Percentiles rank a stretch among this genome's conserved stretches.
These are phyloP conservation scores for Tetramorium simillimum DNA, from an alignment of 1,140 invertebrate species.

Conservation along the genomic window DNA sequence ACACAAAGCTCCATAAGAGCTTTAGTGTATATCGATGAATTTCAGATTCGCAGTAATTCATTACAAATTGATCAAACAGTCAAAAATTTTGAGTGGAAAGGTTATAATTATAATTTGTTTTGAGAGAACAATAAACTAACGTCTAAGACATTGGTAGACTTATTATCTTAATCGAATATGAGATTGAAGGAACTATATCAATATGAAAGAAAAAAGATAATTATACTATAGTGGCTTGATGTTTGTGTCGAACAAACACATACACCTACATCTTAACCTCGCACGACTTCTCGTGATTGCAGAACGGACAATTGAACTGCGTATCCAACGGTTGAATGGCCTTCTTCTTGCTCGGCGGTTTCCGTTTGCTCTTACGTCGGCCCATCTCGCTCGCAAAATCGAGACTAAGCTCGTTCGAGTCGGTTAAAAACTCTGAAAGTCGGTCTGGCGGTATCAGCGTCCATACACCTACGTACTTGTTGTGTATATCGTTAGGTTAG, in stretches of 20 bases:
- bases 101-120: neutral
- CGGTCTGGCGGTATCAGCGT: neutral
- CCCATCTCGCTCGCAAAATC: constrained; percentile 89
- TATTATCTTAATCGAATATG: neutral
- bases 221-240: neutral
- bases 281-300: constrained; percentile 99
- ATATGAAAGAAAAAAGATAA: neutral
- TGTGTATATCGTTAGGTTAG: neutral
- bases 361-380: constrained; percentile 98
- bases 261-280: constrained; percentile 98
- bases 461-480: neutral
- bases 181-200: neutral
- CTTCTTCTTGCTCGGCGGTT: constrained; percentile 97
- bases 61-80: neutral
- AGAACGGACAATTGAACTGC: constrained; percentile 99
- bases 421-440: neutral
- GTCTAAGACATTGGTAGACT: no score
- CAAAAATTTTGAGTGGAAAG: neutral
- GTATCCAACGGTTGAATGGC: constrained; percentile 97
- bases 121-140: neutral
- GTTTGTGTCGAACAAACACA: neutral
- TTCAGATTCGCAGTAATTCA: neutral
- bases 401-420: neutral
- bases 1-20: neutral
- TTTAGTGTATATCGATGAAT: neutral